Conservation (phyloP, 92 coral and sea anemone genomes). For the Blastomussa wellsi region DNA sequence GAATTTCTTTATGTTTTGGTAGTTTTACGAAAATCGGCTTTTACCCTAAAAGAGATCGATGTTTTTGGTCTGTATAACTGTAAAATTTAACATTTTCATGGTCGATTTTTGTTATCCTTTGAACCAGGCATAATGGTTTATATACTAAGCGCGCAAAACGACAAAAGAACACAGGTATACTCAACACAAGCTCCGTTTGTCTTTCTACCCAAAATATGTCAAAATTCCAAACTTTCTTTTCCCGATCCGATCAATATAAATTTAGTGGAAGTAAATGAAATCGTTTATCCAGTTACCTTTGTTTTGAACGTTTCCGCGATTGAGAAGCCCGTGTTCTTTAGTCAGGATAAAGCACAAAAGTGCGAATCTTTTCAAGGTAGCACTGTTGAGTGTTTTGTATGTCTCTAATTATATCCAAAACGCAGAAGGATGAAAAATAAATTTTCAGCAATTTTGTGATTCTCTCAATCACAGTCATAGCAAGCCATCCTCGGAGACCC, state of each 20-base stretch:
- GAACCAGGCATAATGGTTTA: constrained; percentile 9
- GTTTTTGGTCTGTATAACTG: constrained; percentile 12
- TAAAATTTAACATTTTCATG: neutral
- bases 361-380: neutral
- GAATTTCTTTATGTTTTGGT: too few relatives aligned
- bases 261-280: neutral
- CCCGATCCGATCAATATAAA: neutral
- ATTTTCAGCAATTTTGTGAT: too few relatives aligned
- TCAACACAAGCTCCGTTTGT: neutral
- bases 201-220: neutral
- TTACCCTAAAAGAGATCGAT: neutral
- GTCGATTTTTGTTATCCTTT: neutral
- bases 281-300: too few relatives aligned
- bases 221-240: too few relatives aligned
- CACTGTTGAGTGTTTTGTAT: neutral
- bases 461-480: too few relatives aligned
- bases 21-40: neutral
- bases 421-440: too few relatives aligned
- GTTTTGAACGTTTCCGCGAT: neutral
- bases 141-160: neutral
- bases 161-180: constrained; percentile 8
- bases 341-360: neutral
- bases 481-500: too few relatives aligned
- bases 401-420: too few relatives aligned
- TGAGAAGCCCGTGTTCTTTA: neutral